Evolutionary conservation across 2,888 invertebrate genomes (phyloP).

Genomic region (Hemistola chrysoprasaria): DNA sequence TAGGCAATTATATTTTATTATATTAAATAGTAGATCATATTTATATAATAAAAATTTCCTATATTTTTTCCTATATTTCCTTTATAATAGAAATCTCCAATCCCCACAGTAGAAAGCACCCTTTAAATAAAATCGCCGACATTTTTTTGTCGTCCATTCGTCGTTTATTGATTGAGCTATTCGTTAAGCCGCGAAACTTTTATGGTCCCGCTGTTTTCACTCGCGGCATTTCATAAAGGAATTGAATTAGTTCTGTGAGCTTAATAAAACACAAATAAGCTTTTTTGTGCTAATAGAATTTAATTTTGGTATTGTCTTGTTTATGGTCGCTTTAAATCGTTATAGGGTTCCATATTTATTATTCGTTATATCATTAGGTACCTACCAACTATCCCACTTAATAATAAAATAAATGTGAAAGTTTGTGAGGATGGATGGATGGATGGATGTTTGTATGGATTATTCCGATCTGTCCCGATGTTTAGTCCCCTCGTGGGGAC

Average conservation of each 20-base stretch:
- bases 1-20: no score
- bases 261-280: slow-evolving; percentile 4
- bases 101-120: slow-evolving; percentile 4
- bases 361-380: no score
- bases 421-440: no score
- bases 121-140: slow-evolving; percentile 17
- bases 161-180: slow-evolving; percentile 56
- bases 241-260: slow-evolving; percentile 20
- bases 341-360: no score
- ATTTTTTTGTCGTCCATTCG: slow-evolving; percentile 41
- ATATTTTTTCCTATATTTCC: no score
- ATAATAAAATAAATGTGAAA: no score
- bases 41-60: no score
- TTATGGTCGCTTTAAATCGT: background rate
- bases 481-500: no score
- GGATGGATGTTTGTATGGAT: no score
- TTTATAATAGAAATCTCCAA: background rate
- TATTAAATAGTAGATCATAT: no score
- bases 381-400: no score
- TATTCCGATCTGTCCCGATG: no score
- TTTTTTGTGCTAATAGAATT: slow-evolving; percentile 8
- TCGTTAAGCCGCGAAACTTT: slow-evolving; percentile 47
- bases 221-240: slow-evolving; percentile 37
- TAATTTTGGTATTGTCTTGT: slow-evolving; percentile 1
- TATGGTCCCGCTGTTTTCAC: slow-evolving; percentile 37